Evolutionary conservation across 1,140 invertebrate genomes (phyloP).

Genomic region (Episyrphus balteatus): DNA sequence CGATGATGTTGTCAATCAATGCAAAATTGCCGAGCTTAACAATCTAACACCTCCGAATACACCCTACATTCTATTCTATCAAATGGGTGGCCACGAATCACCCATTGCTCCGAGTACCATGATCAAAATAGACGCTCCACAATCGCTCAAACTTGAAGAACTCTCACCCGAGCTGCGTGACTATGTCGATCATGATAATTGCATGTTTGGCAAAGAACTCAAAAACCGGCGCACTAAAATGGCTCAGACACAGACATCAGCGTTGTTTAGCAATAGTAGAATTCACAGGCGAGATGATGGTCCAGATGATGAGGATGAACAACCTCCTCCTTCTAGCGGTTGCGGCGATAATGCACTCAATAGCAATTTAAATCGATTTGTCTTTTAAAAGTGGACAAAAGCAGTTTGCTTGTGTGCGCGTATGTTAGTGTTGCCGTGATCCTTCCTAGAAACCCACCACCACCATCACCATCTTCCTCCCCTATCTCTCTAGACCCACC

Average conservation of each 20-base stretch:
- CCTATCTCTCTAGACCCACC: too few species aligned
- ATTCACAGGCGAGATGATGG: constrained; percentile 9
- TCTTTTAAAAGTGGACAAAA: constrained; percentile 9
- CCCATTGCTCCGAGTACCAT: constrained; percentile 10
- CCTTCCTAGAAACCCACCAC: too few species aligned
- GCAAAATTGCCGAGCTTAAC: constrained; percentile 49
- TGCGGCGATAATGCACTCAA: constrained; percentile 28
- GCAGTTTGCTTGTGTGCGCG: too few species aligned
- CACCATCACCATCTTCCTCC: too few species aligned
- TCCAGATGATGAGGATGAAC: constrained; percentile 22
- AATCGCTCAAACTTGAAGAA: constrained; percentile 22
- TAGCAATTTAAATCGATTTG: constrained; percentile 32
- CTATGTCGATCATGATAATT: constrained; percentile 27
- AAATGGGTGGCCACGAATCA: constrained; percentile 26
- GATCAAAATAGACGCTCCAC: constrained; percentile 16
- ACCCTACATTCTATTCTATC: constrained; percentile 73
- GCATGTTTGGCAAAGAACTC: constrained; percentile 22
- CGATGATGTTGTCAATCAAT: constrained; percentile 55
- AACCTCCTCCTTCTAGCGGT: constrained; percentile 24
- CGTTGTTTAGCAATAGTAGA: not conserved
- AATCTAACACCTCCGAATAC: constrained; percentile 59
- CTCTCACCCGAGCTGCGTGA: constrained; percentile 22
- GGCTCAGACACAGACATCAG: not conserved
- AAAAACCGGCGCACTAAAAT: constrained; percentile 17
- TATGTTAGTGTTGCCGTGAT: too few species aligned